Percentiles rank a stretch among this genome's conserved stretches.
Evolutionary conservation across 2,888 invertebrate species (phyloP).

Genomic region (Trypoxylon attenuatum): DNA sequence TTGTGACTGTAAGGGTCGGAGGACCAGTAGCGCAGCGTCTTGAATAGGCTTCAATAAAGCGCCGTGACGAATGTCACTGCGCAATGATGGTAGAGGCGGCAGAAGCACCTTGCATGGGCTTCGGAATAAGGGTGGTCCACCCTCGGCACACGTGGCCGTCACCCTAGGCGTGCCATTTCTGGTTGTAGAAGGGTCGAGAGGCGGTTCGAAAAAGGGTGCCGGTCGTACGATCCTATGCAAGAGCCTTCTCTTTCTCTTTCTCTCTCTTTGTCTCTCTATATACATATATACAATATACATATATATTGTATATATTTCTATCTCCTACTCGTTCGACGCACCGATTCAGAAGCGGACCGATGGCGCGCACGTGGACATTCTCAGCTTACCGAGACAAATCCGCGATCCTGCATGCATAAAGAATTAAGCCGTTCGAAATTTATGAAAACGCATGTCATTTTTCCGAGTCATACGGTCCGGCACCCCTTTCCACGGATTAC

Average conservation of each 20-base stretch:
- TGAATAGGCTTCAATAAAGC: slow-evolving; percentile 45
- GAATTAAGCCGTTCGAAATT: slow-evolving; percentile 72
- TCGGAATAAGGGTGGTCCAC: slow-evolving; percentile 53
- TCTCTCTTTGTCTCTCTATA: background rate
- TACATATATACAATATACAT: too few species aligned
- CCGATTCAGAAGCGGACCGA: slow-evolving; percentile 2
- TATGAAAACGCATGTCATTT: slow-evolving; percentile 72
- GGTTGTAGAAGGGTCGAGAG: slow-evolving; percentile 42
- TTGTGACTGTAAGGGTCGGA: too few species aligned
- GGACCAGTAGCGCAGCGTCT: slow-evolving; percentile 17
- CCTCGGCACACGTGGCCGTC: slow-evolving; percentile 62
- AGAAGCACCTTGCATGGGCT: slow-evolving; percentile 65
- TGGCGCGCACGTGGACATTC: slow-evolving; percentile 72
- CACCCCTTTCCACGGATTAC: background rate
- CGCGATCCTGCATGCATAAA: slow-evolving; percentile 74
- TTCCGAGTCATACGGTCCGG: slow-evolving; percentile 8
- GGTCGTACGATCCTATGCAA: slow-evolving; percentile 45
- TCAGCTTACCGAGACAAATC: slow-evolving; percentile 75
- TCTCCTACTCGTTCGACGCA: too few species aligned
- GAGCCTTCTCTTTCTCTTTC: slow-evolving; percentile 12
- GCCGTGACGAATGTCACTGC: slow-evolving; percentile 50
- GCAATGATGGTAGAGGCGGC: slow-evolving; percentile 49
- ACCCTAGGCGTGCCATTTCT: slow-evolving; percentile 66
- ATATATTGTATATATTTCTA: too few species aligned
- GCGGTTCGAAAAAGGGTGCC: slow-evolving; percentile 44